Percentiles rank a stretch among this genome's conserved stretches.
Conservation (phyloP, 2,113 vertebrate genomes). For the Scolopax mira region DNA sequence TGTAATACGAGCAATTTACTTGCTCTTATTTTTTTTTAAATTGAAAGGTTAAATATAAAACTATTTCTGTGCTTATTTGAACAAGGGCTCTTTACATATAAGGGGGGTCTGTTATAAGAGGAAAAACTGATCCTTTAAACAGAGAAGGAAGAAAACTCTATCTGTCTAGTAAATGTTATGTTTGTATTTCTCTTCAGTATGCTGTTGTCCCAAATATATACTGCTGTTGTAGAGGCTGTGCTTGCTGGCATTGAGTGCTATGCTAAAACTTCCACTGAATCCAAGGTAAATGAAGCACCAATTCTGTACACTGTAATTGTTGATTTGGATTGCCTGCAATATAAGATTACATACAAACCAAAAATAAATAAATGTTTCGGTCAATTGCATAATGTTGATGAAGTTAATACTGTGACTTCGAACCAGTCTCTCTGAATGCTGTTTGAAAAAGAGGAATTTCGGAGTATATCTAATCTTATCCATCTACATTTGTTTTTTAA, state of each 20-base stretch:
- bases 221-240: slow-evolving; percentile 88
- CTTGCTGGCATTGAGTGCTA: slow-evolving; percentile 91
- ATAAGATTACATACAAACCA: not conserved
- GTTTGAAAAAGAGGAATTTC: not conserved
- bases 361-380: rapidly evolving
- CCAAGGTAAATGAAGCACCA: slow-evolving; percentile 80
- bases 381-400: not conserved
- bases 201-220: slow-evolving; percentile 90
- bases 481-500: not conserved
- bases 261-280: slow-evolving; percentile 81
- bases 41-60: not conserved
- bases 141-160: not conserved
- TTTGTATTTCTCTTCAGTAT: slow-evolving; percentile 75
- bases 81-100: not conserved
- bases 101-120: not conserved
- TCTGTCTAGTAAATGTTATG: slow-evolving; percentile 54
- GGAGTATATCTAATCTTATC: not conserved
- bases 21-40: not conserved
- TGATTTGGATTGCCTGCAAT: slow-evolving; percentile 27
- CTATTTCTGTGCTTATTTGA: not conserved
- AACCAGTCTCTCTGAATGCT: not conserved
- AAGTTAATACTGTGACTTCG: not conserved
- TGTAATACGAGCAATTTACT: not conserved
- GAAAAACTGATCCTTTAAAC: not conserved
- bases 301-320: not conserved